Conservation (phyloP, 92 coral and sea anemone species). For the Pocillopora meandrina region DNA sequence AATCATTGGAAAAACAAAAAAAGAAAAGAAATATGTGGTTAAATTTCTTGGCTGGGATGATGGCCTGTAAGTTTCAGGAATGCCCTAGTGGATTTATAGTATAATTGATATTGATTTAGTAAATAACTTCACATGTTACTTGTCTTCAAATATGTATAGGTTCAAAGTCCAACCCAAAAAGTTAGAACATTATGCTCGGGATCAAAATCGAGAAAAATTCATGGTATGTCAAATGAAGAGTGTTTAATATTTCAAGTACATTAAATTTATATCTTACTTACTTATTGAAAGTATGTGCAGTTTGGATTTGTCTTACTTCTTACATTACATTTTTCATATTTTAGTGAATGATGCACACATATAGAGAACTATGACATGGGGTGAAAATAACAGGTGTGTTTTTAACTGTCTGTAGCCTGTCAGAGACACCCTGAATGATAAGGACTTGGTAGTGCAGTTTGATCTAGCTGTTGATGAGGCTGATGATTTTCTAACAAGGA, state of each 20-base stretch:
- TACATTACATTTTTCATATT: too few species aligned
- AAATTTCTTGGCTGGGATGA: conserved; percentile 40
- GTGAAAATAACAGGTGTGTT: not conserved
- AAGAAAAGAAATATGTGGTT: conserved; percentile 41
- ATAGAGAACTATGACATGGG: not conserved
- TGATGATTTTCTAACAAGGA: conserved; percentile 59
- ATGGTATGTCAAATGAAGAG: conserved; percentile 16
- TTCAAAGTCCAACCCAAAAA: conserved; percentile 27
- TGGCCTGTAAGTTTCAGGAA: conserved; percentile 18
- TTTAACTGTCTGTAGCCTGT: not conserved
- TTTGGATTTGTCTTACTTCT: too few species aligned
- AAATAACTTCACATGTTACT: too few species aligned
- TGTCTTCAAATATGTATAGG: not conserved
- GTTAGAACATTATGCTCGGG: conserved; percentile 53
- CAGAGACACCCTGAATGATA: not conserved
- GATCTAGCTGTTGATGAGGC: conserved; percentile 46
- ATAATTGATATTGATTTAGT: too few species aligned
- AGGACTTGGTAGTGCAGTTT: not conserved
- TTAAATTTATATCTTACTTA: too few species aligned
- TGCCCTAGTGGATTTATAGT: too few species aligned
- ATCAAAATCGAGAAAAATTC: conserved; percentile 34
- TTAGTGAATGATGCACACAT: too few species aligned
- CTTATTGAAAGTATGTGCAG: too few species aligned
- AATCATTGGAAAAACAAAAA: conserved; percentile 30
- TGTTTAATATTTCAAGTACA: not conserved